Conservation (phyloP, 2,113 vertebrate species). For the Macaca mulatta region DNA sequence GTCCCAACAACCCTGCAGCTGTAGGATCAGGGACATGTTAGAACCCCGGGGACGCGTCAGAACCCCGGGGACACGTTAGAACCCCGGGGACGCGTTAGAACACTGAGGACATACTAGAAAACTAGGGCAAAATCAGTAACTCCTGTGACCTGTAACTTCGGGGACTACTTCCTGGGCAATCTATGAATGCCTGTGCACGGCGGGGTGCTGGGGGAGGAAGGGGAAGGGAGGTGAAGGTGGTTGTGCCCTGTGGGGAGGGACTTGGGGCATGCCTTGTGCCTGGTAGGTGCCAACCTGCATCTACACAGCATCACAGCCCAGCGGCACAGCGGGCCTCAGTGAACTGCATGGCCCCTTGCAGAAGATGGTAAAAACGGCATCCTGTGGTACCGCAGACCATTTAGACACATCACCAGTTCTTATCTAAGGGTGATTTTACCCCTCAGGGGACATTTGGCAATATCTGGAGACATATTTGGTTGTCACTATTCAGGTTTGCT, state of each 20-base stretch:
- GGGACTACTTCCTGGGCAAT: too few relatives aligned
- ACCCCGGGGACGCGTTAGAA: rapidly evolving
- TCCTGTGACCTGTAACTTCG: rapidly evolving
- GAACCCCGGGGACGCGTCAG: too few relatives aligned
- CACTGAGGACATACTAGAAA: too few relatives aligned
- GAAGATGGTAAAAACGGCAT: rapidly evolving
- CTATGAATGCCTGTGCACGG: rapidly evolving
- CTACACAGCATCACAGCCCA: not conserved
- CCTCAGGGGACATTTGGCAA: not conserved
- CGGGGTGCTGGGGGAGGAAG: not conserved
- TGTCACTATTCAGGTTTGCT: not conserved
- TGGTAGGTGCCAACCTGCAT: not conserved
- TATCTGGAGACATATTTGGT: not conserved
- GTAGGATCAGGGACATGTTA: not conserved
- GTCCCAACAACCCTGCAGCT: not conserved
- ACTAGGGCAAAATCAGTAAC: not conserved
- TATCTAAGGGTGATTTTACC: rapidly evolving
- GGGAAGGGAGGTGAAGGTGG: not conserved
- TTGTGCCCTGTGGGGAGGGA: not conserved
- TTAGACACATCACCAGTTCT: rapidly evolving
- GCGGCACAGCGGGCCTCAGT: rapidly evolving
- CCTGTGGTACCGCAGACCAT: rapidly evolving
- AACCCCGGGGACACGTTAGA: too few relatives aligned
- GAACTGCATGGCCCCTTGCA: rapidly evolving
- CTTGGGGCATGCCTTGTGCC: rapidly evolving